Conservation (phyloP, 1,140 invertebrate genomes). For the Drosophila lacertosa region DNA sequence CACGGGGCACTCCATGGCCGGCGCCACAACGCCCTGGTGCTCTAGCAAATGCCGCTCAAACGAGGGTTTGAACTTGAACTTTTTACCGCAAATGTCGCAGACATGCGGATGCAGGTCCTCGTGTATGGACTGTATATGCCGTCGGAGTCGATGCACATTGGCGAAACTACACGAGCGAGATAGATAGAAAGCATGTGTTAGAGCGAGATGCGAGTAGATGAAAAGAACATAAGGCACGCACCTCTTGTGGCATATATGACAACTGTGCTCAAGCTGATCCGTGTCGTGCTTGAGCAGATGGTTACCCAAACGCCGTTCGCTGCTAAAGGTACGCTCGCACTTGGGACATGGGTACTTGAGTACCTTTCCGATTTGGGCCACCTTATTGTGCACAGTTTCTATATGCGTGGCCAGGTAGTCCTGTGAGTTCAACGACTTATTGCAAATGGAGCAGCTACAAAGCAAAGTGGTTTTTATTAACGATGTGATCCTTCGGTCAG, state of each 20-base stretch:
- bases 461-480: background rate
- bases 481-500: no score
- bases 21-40: slow-evolving; percentile 71
- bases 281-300: slow-evolving; percentile 71
- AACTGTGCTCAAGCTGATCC: slow-evolving; percentile 66
- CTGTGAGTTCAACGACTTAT: slow-evolving; percentile 71
- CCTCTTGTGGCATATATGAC: slow-evolving; percentile 73
- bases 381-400: slow-evolving; percentile 73
- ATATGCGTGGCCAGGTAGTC: slow-evolving; percentile 74
- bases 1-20: slow-evolving; percentile 64
- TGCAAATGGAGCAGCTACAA: slow-evolving; percentile 71
- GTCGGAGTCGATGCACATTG: slow-evolving; percentile 61
- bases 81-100: slow-evolving; percentile 79
- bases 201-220: background rate
- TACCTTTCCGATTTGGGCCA: slow-evolving; percentile 55
- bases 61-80: slow-evolving; percentile 77
- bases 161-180: slow-evolving; percentile 49
- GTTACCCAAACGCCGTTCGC: slow-evolving; percentile 61
- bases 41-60: slow-evolving; percentile 71
- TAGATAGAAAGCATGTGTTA: slow-evolving; percentile 10
- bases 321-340: slow-evolving; percentile 71
- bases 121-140: slow-evolving; percentile 75
- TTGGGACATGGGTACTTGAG: slow-evolving; percentile 65
- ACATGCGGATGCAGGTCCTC: slow-evolving; percentile 72
- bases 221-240: background rate